phyloP scores from a whole-genome alignment of 2,113 vertebrate genomes.

The Indicator maculatus region DNA sequence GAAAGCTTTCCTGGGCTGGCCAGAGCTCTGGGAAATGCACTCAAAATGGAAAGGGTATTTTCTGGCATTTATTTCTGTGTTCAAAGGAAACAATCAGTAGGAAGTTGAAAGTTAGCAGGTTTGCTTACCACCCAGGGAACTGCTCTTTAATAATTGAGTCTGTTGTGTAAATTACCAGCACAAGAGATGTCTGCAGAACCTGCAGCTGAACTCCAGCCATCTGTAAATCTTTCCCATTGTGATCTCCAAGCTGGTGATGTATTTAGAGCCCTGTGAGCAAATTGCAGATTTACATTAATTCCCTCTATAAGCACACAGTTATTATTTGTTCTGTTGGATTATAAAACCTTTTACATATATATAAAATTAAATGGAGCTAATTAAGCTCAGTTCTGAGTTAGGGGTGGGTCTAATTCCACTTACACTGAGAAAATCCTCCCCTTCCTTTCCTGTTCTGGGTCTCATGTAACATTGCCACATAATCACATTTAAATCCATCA shows the following conservation, averaged over 20 bases:
- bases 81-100: neutral
- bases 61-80: fast-evolving
- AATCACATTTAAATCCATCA: fast-evolving
- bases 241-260: neutral
- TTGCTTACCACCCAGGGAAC: neutral
- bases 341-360: neutral
- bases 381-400: neutral
- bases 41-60: neutral
- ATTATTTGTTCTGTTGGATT: neutral
- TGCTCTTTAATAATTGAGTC: neutral
- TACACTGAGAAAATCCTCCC: neutral
- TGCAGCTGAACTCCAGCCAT: neutral
- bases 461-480: neutral
- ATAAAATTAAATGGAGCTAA: neutral
- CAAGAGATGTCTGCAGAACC: neutral
- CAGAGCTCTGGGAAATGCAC: neutral
- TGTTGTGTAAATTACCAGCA: neutral
- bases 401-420: neutral
- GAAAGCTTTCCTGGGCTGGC: neutral
- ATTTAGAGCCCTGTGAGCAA: neutral
- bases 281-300: neutral
- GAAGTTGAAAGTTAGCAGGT: neutral
- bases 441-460: neutral
- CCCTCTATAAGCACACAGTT: neutral
- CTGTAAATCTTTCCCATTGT: neutral